Evolutionary conservation across 2,113 vertebrate genomes (phyloP).

Genomic region (Coregonus clupeaformis): DNA sequence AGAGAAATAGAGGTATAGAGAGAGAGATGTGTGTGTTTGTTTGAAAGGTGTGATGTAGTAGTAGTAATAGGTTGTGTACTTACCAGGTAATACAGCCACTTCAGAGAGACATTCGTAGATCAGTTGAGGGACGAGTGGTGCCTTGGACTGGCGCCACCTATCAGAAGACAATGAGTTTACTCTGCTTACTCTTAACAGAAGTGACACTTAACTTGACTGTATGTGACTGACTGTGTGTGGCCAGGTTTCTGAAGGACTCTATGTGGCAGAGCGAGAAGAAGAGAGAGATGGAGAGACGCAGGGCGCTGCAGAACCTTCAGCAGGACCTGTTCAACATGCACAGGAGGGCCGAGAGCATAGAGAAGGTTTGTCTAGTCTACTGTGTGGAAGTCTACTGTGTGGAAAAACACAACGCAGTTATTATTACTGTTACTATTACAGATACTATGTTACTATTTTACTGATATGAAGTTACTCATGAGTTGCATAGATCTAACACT

Average conservation of each 20-base stretch:
- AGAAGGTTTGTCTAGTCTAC: slow-evolving; percentile 42
- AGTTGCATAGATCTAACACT: background rate
- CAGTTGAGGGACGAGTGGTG: too few species aligned
- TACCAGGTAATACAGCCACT: too few species aligned
- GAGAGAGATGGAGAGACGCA: slow-evolving; percentile 51
- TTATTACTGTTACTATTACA: too few species aligned
- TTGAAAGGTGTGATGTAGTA: too few species aligned
- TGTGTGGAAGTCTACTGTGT: too few species aligned
- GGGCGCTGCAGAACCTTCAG: slow-evolving; percentile 38
- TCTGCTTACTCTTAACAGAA: background rate
- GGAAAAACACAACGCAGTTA: background rate
- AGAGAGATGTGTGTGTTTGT: background rate
- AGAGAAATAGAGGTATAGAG: too few species aligned
- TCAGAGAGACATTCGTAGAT: too few species aligned
- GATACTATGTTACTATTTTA: too few species aligned
- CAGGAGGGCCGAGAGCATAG: slow-evolving; percentile 16
- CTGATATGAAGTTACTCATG: too few species aligned
- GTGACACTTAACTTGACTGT: background rate
- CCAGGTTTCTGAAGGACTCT: slow-evolving; percentile 63
- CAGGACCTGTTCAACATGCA: slow-evolving; percentile 42
- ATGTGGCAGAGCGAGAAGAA: slow-evolving; percentile 63
- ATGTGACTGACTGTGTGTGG: background rate
- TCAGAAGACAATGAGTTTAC: background rate
- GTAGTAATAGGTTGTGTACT: too few species aligned
- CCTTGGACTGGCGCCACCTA: too few species aligned